Evolutionary conservation across 2,888 invertebrate genomes (phyloP).

Genomic region (Trichopoda pennipes): DNA sequence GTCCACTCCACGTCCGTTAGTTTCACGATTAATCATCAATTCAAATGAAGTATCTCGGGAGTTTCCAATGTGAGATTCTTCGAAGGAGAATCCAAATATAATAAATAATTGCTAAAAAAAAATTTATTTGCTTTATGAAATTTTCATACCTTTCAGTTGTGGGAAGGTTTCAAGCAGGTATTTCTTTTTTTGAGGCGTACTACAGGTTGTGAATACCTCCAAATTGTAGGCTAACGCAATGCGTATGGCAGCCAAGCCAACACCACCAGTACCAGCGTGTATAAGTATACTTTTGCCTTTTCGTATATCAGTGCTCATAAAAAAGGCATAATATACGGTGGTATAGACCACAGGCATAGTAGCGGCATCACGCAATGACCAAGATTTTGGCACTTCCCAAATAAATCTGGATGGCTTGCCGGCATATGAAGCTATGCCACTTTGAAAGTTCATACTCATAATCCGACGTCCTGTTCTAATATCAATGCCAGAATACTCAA

Average conservation of each 20-base stretch:
- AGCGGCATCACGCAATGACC: conserved; percentile 88
- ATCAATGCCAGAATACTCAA: conserved; percentile 85
- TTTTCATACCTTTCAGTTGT: conserved; percentile 82
- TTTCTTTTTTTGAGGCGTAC: conserved; percentile 84
- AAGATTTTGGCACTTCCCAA: conserved; percentile 88
- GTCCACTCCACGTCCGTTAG: conserved; percentile 94
- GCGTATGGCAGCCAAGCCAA: conserved; percentile 90
- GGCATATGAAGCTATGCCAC: conserved; percentile 83
- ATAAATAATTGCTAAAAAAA: neutral
- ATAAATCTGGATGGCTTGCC: conserved; percentile 73
- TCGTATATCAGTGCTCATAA: conserved; percentile 75
- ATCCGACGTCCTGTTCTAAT: conserved; percentile 83
- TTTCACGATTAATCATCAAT: conserved; percentile 88
- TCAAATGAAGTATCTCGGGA: conserved; percentile 94
- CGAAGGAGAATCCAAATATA: neutral
- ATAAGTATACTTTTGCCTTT: conserved; percentile 81
- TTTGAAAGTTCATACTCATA: conserved; percentile 84
- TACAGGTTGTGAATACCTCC: conserved; percentile 87
- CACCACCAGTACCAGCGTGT: conserved; percentile 86
- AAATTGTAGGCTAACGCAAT: conserved; percentile 85
- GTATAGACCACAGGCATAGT: conserved; percentile 90
- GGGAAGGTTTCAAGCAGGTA: conserved; percentile 83
- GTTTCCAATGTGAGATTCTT: conserved; percentile 88
- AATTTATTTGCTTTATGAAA: neutral
- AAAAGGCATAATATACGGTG: conserved; percentile 84